These are phyloP conservation scores for Phallusia fumigata DNA, from an alignment of 23 tunicate species.

Conservation along the genomic window DNA sequence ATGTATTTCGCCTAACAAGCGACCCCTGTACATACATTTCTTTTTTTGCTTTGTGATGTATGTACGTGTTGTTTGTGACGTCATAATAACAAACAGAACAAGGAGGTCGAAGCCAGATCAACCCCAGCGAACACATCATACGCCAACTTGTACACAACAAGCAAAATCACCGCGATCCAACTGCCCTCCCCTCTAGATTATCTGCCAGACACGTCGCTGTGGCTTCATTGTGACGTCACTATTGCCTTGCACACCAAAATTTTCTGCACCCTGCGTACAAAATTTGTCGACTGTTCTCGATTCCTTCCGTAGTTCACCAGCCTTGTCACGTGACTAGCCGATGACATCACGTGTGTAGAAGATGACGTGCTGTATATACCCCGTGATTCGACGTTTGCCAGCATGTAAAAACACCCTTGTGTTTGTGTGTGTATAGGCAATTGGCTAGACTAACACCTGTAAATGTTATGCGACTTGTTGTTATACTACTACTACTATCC, in stretches of 20 bases:
- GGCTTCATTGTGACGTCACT: slow-evolving; percentile 1
- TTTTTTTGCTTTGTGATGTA: not conserved
- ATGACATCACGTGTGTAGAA: not conserved
- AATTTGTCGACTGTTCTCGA: no score
- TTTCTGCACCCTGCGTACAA: not conserved
- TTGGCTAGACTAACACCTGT: not conserved
- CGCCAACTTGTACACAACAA: not conserved
- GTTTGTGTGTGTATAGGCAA: not conserved
- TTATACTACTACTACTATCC: not conserved
- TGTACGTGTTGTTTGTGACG: not conserved
- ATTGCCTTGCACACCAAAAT: not conserved
- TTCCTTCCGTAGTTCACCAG: no score
- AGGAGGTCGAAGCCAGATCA: not conserved
- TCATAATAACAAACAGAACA: not conserved
- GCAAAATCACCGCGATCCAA: not conserved
- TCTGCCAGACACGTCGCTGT: not conserved
- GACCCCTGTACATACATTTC: no score
- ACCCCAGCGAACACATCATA: not conserved
- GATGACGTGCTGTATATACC: not conserved
- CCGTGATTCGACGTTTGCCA: not conserved
- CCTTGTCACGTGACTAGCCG: not conserved
- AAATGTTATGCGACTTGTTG: not conserved
- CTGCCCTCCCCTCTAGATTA: not conserved
- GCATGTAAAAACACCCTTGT: not conserved
- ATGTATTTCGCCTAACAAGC: slow-evolving; percentile 95